Conservation (phyloP, 2,888 invertebrate species). For the Lepidonotus clava region DNA sequence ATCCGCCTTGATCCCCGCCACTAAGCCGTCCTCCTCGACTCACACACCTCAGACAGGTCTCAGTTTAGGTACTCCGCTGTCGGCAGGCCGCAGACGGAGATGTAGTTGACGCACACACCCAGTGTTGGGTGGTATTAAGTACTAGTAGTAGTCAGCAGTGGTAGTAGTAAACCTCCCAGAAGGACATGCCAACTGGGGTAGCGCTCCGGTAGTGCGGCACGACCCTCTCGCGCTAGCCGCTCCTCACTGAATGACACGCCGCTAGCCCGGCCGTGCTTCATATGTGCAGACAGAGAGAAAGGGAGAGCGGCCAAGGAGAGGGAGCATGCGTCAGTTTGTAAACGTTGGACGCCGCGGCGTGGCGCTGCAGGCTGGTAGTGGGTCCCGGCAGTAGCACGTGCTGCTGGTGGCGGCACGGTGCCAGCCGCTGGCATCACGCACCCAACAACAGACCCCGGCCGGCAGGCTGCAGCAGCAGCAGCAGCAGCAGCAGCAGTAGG, state of each 20-base stretch:
- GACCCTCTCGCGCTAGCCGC: constrained; percentile 15
- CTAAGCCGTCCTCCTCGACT: no score
- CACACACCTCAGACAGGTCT: no score
- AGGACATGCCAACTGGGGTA: no score
- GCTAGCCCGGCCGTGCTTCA: not conserved
- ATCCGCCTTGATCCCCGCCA: no score
- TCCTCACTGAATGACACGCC: constrained; percentile 2
- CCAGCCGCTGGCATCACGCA: not conserved
- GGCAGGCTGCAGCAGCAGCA: no score
- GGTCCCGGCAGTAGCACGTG: not conserved
- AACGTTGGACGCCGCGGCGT: not conserved
- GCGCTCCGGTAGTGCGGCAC: no score
- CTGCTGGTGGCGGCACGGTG: not conserved
- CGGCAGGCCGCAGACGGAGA: no score
- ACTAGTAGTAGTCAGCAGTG: not conserved
- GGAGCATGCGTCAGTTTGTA: constrained; percentile 15
- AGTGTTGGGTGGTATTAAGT: no score
- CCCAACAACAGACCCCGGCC: not conserved
- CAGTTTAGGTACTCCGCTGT: no score
- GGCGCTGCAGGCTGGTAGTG: constrained; percentile 9
- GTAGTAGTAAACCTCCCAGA: no score
- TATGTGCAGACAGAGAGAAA: not conserved
- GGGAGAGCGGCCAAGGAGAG: not conserved
- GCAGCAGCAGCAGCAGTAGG: no score
- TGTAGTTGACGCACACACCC: no score